These are phyloP conservation scores for Tetragonula carbonaria DNA, from an alignment of 2,888 invertebrate genomes.

Conservation along the genomic window DNA sequence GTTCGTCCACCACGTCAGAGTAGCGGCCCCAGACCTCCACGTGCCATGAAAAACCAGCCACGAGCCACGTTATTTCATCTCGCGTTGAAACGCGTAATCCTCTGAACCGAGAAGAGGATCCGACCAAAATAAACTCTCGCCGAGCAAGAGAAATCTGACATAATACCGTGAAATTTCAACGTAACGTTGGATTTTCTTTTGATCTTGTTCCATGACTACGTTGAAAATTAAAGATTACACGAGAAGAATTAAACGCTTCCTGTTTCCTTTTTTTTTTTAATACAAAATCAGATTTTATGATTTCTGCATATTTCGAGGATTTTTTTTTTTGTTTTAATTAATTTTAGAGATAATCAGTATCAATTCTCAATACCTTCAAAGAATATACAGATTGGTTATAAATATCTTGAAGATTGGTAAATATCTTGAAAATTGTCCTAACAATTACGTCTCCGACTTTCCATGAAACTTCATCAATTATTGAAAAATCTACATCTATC, in stretches of 20 bases:
- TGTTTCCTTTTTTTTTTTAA: background rate
- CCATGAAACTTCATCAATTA: too few relatives aligned
- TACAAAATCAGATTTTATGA: background rate
- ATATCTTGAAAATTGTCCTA: too few relatives aligned
- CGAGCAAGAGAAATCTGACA: background rate
- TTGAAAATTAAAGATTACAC: background rate
- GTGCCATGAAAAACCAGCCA: constrained; percentile 40
- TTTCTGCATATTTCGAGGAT: background rate
- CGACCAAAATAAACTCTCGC: background rate
- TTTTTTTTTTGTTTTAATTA: too few relatives aligned
- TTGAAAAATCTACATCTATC: too few relatives aligned
- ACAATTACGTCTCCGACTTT: too few relatives aligned
- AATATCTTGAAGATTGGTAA: too few relatives aligned
- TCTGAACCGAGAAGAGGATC: background rate
- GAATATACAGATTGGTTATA: too few relatives aligned
- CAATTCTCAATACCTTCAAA: too few relatives aligned
- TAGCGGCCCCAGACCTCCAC: constrained; percentile 45
- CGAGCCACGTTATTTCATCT: constrained; percentile 29
- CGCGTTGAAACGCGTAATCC: constrained; percentile 15
- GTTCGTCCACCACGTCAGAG: constrained; percentile 18
- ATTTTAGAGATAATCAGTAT: too few relatives aligned
- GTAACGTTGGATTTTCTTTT: background rate
- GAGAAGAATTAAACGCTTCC: background rate
- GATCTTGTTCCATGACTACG: background rate
- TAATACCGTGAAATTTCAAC: background rate